Evolutionary conservation across 2,797 vertebrate genomes (phyloP), one percentile per base, ranked within the genome.

Genomic region (Sebastes baramenuke): DNA sequence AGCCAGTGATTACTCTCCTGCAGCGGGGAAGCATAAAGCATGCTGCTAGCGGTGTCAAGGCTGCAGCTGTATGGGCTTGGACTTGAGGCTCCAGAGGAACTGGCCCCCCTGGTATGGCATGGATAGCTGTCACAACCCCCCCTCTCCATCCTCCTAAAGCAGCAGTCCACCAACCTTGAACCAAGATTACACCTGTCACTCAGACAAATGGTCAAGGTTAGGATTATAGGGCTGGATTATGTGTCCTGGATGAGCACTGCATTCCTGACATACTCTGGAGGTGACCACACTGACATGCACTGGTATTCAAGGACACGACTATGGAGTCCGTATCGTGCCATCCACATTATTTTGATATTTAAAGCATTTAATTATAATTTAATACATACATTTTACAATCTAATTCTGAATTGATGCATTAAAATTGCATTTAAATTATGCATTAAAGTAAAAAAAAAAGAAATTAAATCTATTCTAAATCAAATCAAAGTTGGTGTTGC

Each of bases 181-280:
- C 79, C 38, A 36, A 65, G 70, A 81, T 79, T 80, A 64, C 80
- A 67, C 69, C 78, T 66, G 81, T 84, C 79, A 82, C 75, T 87
- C 80, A 76, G 67, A 79, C 34, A 25, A 64, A 74, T 10, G 77
- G 87, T 80, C 83, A 84, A 87, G 83, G 86, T 87, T 66, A 81
- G 87, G 80, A 84, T 92, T 81, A 84, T 52, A 20, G 52, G 59
- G 38, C 59, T 32, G 85, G 87, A 88, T 91, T 86, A 81, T 3
- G 16, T 69, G 83, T 84, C 69, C 74, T 16, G 79, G 72, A 56
- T 71, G 80, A 85, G 81, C 2, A 16, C 29, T 68, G 49, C 76
- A 75, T 87, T 84, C 34, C 68, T 81, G 69, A 80, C 65, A 72
- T 74, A 10, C 58, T 72, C n/a, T 27, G 49, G 74, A 32, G 29